Evolutionary conservation across 2,113 vertebrate species (phyloP), one percentile per base, ranked within the genome.

Genomic region (Barnardius zonarius): DNA sequence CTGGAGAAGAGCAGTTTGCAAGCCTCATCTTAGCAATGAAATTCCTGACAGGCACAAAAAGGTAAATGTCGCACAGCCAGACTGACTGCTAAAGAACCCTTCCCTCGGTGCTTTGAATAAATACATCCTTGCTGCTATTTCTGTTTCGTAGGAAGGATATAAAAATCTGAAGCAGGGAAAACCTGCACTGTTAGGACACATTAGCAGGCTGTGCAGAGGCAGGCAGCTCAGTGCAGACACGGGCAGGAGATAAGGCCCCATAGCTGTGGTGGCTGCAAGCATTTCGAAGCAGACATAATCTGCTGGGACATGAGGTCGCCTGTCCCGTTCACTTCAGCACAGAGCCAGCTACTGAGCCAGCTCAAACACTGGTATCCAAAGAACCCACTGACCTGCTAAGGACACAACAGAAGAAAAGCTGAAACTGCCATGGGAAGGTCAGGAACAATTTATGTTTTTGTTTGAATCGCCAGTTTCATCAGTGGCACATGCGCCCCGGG

Each of bases 151-250:
- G 81, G 39, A 76, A 62, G 44, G 39, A 22, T 22, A 48, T 11
- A 52, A 51, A 70, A 61, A 23, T 46, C 62, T 37, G 74, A 66
- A 59, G 46, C 64, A 67, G 31, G n/a, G 78, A 54, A 57, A 66
- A 37, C 28, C 31, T 66, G 31, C 41, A 11, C 12, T 1, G 1
- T 70, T 16, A 52, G 75, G 78, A 87, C 63, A 69, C 0, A 0
- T 67, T 19, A 76, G 48, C 52, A 52, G 67, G 78, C 39, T 43
- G 28, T 5, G 37, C 17, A 43, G 83, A 68, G 81, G 79, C 81
- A 39, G 62, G 64, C 46, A 91, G 73, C 83, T 80, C 7, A 0
- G 27, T 0, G 0, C 73, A 61, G 54, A 80, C 3, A 1, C 0
- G 0, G 39, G 55, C 63, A 88, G 52, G 46, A 83, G 54, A 73